Conservation (phyloP, 2,797 vertebrate genomes). For the Diplodus sargus region DNA sequence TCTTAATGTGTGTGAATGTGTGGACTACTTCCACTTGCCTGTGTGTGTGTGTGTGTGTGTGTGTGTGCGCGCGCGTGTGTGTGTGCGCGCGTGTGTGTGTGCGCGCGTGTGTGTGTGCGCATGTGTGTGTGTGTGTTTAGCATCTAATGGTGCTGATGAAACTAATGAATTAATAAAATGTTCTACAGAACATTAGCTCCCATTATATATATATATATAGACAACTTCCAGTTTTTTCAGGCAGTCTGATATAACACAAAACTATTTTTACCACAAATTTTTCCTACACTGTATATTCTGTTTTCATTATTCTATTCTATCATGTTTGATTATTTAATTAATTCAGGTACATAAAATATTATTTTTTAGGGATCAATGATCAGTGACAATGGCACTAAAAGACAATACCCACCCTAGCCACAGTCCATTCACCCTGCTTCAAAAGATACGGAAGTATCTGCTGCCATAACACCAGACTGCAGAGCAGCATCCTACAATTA, state of each 20-base stretch:
- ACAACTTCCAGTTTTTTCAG: background rate
- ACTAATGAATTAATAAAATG: background rate
- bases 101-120: background rate
- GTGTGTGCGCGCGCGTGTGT: background rate
- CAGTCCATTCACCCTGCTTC: too few species aligned
- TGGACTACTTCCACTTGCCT: too few species aligned
- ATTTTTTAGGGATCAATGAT: too few species aligned
- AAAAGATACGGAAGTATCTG: too few species aligned
- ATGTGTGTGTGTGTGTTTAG: background rate
- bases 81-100: background rate
- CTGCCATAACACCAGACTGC: too few species aligned
- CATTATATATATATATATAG: background rate
- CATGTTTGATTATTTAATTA: background rate
- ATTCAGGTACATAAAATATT: background rate
- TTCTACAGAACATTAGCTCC: background rate
- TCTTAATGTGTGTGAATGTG: background rate
- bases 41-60: background rate
- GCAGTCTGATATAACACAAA: background rate
- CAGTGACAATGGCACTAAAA: too few species aligned
- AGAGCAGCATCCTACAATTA: too few species aligned
- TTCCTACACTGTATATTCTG: too few species aligned
- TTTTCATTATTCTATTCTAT: too few species aligned
- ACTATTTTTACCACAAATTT: too few species aligned
- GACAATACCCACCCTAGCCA: too few species aligned
- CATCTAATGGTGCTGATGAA: background rate